Evolutionary conservation across 2,113 vertebrate species (phyloP).

Genomic region (Sceloporus tristichus): DNA sequence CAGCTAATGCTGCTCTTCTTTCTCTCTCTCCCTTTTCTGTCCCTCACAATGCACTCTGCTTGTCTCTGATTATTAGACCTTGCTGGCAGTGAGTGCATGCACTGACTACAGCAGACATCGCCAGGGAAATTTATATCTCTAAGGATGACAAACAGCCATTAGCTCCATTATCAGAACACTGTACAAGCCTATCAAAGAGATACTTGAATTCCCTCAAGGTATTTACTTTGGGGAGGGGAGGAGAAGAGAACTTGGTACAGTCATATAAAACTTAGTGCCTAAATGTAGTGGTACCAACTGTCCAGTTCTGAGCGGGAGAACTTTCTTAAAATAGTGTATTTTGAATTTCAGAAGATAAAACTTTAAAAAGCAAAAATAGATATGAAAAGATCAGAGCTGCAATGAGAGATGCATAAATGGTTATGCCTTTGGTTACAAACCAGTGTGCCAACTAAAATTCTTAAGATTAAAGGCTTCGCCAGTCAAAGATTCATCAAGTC

Average conservation of each 20-base stretch:
- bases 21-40: conserved; percentile 26
- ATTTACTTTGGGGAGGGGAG: conserved; percentile 60
- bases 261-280: conserved; percentile 19
- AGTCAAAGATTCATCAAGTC: not conserved
- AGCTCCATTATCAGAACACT: conserved; percentile 85
- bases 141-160: conserved; percentile 89
- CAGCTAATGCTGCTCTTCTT: conserved; percentile 41
- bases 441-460: not conserved
- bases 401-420: not conserved
- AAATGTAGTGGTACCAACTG: conserved; percentile 58
- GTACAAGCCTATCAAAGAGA: conserved; percentile 83
- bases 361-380: not conserved
- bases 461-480: not conserved
- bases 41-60: conserved; percentile 76
- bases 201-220: conserved; percentile 76
- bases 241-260: not conserved
- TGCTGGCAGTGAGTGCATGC: conserved; percentile 79
- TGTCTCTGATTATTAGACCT: conserved; percentile 79
- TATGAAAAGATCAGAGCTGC: not conserved
- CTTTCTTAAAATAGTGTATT: not conserved
- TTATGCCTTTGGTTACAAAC: not conserved
- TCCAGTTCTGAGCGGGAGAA: conserved; percentile 60
- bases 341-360: not conserved
- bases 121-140: conserved; percentile 86
- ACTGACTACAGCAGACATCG: conserved; percentile 84